Conservation (phyloP, 2,888 invertebrate species). For the Candidula unifasciata region DNA sequence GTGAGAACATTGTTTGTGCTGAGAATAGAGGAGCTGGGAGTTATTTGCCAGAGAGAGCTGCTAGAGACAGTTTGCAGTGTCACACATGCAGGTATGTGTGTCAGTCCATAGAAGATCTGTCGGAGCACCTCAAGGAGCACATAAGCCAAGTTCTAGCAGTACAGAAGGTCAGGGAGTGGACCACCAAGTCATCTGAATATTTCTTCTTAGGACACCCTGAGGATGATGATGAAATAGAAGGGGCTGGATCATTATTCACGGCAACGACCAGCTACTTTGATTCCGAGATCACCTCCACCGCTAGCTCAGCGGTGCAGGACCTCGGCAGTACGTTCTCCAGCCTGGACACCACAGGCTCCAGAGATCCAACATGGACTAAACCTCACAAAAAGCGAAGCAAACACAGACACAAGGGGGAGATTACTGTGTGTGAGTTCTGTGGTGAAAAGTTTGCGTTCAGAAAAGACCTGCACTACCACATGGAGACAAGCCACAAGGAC, state of each 20-base stretch:
- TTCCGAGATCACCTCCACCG: conserved; percentile 43
- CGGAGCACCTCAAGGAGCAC: conserved; percentile 42
- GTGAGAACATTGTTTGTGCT: neutral
- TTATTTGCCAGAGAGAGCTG: neutral
- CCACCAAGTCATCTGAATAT: conserved; percentile 35
- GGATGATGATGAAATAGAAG: conserved; percentile 21
- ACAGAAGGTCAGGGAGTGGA: conserved; percentile 49
- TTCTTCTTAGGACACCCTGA: conserved; percentile 14
- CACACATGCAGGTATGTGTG: conserved; percentile 24
- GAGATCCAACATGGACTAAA: conserved; percentile 25
- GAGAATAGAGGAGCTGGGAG: neutral
- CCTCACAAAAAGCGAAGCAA: conserved; percentile 38
- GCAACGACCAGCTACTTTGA: conserved; percentile 29
- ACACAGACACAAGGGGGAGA: conserved; percentile 34
- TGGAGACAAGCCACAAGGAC: conserved; percentile 38
- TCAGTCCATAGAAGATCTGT: conserved; percentile 7
- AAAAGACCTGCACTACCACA: conserved; percentile 45
- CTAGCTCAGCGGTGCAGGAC: conserved; percentile 25
- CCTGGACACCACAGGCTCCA: neutral
- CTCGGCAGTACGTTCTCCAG: conserved; percentile 33
- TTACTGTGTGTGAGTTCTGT: conserved; percentile 42
- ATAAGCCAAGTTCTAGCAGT: conserved; percentile 40
- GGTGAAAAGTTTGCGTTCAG: conserved; percentile 40
- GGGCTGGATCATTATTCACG: neutral
- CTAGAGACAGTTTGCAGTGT: neutral